Conservation (phyloP, 1,140 invertebrate species). For the Drosophila seguyi region DNA sequence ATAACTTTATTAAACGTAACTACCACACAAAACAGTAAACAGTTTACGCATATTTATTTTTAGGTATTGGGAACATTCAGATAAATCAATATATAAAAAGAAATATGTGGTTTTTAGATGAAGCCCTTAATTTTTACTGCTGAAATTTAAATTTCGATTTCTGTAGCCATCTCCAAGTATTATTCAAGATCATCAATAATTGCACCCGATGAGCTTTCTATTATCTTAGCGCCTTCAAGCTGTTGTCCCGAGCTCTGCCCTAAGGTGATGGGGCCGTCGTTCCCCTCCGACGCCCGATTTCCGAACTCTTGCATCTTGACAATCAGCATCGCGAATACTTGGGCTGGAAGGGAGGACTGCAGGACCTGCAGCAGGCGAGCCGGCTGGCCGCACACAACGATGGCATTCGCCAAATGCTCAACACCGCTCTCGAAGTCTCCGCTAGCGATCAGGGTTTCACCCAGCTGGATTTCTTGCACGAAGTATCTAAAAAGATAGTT, state of each 20-base stretch:
- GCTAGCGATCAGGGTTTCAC: conserved; percentile 94
- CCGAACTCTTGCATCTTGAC: conserved; percentile 91
- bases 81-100: conserved; percentile 60
- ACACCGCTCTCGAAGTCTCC: conserved; percentile 96
- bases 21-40: conserved; percentile 33
- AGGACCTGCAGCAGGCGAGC: conserved; percentile 94
- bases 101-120: conserved; percentile 45
- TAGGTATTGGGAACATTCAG: conserved; percentile 51
- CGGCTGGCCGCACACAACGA: conserved; percentile 98
- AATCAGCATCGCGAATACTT: conserved; percentile 94
- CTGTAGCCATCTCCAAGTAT: conserved; percentile 44
- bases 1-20: conserved; percentile 19
- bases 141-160: conserved; percentile 60
- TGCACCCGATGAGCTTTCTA: conserved; percentile 64
- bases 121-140: conserved; percentile 69
- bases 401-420: conserved; percentile 97
- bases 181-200: conserved; percentile 82
- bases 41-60: conserved; percentile 57
- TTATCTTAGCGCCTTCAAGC: conserved; percentile 54
- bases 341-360: conserved; percentile 96
- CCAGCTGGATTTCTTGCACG: conserved; percentile 90
- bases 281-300: conserved; percentile 66
- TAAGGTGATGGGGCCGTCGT: conserved; percentile 51
- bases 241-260: conserved; percentile 38
- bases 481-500: conserved; percentile 76